A percentile compares a stretch with the other conserved stretches of the same genome.
Evolutionary conservation across 2,113 vertebrate species (phyloP).

Genomic region (Cinclus mexicanus): DNA sequence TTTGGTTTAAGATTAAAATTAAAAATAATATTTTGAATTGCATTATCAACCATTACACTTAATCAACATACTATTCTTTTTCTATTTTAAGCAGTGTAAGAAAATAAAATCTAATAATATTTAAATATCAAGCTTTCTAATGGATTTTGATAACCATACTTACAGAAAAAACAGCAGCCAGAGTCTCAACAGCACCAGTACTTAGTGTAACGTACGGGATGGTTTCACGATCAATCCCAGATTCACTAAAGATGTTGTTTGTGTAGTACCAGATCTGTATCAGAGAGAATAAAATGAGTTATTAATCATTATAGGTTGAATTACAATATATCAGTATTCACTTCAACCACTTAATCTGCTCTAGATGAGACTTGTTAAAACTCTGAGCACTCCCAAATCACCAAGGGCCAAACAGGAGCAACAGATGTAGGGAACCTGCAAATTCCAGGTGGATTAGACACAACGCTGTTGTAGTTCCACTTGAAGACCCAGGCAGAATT

Average conservation of each 20-base stretch:
- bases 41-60: not conserved
- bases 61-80: not conserved
- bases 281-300: not conserved
- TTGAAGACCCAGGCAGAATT: constrained; percentile 5
- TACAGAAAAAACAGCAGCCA: constrained; percentile 89
- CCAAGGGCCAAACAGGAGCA: fast-evolving
- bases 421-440: not conserved
- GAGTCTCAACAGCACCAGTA: constrained; percentile 85
- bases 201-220: constrained; percentile 91
- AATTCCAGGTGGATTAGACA: not conserved
- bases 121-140: not conserved
- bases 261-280: constrained; percentile 96
- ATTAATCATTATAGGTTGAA: not conserved
- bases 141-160: constrained; percentile 66
- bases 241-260: constrained; percentile 84
- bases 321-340: not conserved
- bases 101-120: not conserved
- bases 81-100: not conserved
- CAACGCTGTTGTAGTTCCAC: not conserved
- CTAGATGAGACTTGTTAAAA: not conserved
- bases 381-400: not conserved
- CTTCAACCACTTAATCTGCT: not conserved
- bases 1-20: not conserved
- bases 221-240: constrained; percentile 78
- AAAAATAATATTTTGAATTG: not conserved